phyloP scores from a whole-genome alignment of 2,113 vertebrate genomes.

The Phrynosoma blainvillii region DNA sequence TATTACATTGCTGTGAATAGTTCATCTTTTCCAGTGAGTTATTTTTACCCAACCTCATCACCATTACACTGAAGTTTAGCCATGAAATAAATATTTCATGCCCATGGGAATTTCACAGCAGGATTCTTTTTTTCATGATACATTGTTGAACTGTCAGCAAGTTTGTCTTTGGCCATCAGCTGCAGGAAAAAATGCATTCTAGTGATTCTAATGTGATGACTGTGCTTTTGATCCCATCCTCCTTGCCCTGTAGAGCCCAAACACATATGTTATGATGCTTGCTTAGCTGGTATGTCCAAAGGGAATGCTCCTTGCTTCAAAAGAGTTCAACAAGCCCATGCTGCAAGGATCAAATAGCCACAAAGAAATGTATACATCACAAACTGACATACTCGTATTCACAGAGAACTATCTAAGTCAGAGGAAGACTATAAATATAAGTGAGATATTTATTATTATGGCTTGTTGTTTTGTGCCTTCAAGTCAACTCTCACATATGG shows the following conservation, averaged over 20 bases:
- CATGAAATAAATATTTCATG: neutral
- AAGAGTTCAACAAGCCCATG: neutral
- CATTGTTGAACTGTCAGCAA: slow-evolving; percentile 5
- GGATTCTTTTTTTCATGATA: neutral
- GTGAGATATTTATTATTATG: neutral
- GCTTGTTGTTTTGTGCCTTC: too few relatives aligned
- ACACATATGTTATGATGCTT: neutral
- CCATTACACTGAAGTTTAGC: neutral
- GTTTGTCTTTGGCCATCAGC: neutral
- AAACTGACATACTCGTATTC: neutral
- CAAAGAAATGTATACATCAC: neutral
- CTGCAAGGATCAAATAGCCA: neutral
- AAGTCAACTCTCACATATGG: too few relatives aligned
- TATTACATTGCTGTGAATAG: neutral
- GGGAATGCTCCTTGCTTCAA: neutral
- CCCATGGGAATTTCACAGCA: neutral
- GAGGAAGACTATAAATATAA: neutral
- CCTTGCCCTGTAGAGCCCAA: neutral
- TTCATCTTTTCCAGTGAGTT: slow-evolving; percentile 8
- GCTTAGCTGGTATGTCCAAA: neutral
- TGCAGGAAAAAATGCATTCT: neutral
- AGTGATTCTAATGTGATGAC: neutral
- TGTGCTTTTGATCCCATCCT: neutral
- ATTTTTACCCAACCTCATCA: neutral
- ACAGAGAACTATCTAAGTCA: neutral